These are phyloP conservation scores for Anticlea derivata DNA, from an alignment of 2,888 invertebrate genomes.

Conservation along the genomic window DNA sequence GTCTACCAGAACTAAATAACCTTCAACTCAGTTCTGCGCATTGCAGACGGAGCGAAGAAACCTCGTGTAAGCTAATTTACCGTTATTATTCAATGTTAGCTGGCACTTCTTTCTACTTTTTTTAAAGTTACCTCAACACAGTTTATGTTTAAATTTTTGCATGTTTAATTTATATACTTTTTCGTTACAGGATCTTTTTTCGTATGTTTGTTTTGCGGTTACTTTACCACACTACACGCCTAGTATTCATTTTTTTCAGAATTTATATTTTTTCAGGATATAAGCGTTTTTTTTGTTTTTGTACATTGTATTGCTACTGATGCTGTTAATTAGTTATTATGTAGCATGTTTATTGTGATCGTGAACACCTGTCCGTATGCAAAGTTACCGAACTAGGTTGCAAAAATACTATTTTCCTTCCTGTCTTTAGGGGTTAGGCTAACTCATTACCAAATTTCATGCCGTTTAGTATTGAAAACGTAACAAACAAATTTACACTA, in stretches of 20 bases:
- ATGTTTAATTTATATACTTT: conserved; percentile 4
- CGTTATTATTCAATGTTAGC: conserved; percentile 17
- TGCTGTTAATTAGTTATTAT: background rate
- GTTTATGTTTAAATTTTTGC: conserved; percentile 10
- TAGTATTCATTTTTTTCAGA: conserved; percentile 29
- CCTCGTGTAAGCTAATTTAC: conserved; percentile 20
- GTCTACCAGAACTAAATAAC: conserved; percentile 27
- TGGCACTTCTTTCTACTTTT: conserved; percentile 8
- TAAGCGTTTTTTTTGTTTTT: background rate
- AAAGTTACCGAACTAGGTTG: too few species aligned
- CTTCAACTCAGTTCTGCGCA: background rate
- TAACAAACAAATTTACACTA: too few species aligned
- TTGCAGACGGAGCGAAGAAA: conserved; percentile 24
- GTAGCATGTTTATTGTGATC: too few species aligned
- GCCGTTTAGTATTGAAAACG: too few species aligned
- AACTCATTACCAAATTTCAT: too few species aligned
- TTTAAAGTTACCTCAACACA: conserved; percentile 5
- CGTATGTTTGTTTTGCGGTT: conserved; percentile 11
- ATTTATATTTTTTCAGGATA: background rate
- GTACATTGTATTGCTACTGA: background rate
- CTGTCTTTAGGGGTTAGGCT: too few species aligned
- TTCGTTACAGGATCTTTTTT: conserved; percentile 13
- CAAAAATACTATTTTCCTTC: too few species aligned
- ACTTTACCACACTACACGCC: conserved; percentile 53
- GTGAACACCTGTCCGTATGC: too few species aligned